A percentile compares a stretch with the other conserved stretches of the same genome.
These are phyloP conservation scores for Aporophyla lueneburgensis DNA, from an alignment of 2,888 invertebrate genomes.

Conservation along the genomic window DNA sequence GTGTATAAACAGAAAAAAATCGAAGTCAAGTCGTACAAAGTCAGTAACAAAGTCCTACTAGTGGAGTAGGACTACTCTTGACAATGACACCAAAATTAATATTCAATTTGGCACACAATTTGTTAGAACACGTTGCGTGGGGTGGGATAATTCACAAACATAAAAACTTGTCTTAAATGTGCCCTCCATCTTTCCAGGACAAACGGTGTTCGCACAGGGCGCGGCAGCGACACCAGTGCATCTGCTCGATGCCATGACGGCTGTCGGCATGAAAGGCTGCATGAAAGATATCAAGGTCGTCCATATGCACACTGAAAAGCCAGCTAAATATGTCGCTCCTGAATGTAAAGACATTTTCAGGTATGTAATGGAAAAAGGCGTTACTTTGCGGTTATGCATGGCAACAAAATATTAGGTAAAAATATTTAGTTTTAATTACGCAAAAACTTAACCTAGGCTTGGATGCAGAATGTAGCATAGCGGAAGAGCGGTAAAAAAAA, in stretches of 20 bases:
- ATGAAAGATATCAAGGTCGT: conserved; percentile 95
- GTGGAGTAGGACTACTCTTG: neutral
- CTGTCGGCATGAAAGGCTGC: conserved; percentile 93
- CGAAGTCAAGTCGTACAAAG: too few species aligned
- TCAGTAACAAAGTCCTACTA: neutral
- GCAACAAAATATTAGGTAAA: neutral
- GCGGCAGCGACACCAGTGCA: conserved; percentile 97
- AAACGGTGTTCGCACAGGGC: conserved; percentile 96
- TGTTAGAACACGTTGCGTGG: neutral
- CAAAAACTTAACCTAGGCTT: neutral
- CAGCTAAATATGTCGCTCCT: conserved; percentile 94
- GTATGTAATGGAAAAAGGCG: conserved; percentile 71
- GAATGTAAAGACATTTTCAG: conserved; percentile 93
- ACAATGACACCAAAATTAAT: neutral
- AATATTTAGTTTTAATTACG: neutral
- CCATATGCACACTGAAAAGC: conserved; percentile 98
- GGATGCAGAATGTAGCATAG: neutral
- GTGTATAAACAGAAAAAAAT: too few species aligned
- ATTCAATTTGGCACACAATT: neutral
- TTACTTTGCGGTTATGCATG: neutral
- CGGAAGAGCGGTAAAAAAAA: neutral
- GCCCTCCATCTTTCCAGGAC: conserved; percentile 91
- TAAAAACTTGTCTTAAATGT: too few species aligned
- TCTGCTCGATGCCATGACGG: conserved; percentile 95
- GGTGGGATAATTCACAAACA: neutral